These are phyloP conservation scores for Chrysomallon squamiferum DNA, from an alignment of 1,140 invertebrate species.

Conservation along the genomic window DNA sequence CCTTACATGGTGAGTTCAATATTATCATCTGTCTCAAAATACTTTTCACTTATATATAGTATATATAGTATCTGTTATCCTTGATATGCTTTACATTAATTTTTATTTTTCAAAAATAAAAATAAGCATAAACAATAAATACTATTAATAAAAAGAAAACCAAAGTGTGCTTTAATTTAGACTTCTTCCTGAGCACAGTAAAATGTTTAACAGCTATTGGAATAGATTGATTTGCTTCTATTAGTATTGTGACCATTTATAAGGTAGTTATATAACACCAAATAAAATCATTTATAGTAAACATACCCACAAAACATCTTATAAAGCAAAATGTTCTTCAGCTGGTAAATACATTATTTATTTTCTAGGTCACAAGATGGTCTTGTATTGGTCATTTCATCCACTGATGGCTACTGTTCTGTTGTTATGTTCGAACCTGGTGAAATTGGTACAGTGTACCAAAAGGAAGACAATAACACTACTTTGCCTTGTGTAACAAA, in stretches of 20 bases:
- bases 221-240: too few relatives aligned
- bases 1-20: constrained; percentile 77
- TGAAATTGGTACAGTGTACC: constrained; percentile 81
- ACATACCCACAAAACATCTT: too few relatives aligned
- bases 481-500: too few relatives aligned
- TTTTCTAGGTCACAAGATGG: constrained; percentile 87
- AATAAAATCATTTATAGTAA: too few relatives aligned
- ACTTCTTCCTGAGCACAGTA: too few relatives aligned
- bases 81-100: neutral
- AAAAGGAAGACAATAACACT: neutral
- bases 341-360: too few relatives aligned
- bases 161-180: too few relatives aligned
- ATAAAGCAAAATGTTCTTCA: too few relatives aligned
- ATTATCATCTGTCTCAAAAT: neutral
- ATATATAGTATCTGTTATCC: too few relatives aligned
- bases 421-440: constrained; percentile 81
- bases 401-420: constrained; percentile 95
- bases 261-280: too few relatives aligned
- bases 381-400: constrained; percentile 80
- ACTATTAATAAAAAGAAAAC: neutral
- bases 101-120: neutral
- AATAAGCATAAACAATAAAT: neutral
- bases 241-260: too few relatives aligned
- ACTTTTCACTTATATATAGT: neutral
- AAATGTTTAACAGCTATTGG: too few relatives aligned